Percentiles rank a stretch among this genome's conserved stretches.
phyloP scores from a whole-genome alignment of 2,888 invertebrate genomes.

The Andrena bucephala region DNA sequence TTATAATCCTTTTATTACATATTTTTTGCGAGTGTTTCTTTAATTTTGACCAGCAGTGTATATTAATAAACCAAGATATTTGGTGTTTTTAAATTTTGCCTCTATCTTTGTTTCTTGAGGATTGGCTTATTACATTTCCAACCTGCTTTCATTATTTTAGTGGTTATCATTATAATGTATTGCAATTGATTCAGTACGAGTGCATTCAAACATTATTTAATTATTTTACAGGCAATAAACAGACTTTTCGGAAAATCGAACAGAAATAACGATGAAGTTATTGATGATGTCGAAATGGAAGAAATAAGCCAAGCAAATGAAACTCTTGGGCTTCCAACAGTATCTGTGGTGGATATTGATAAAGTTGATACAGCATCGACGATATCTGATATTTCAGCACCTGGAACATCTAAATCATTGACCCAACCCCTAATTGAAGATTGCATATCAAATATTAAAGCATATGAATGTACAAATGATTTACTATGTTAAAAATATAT shows the following conservation, averaged over 20 bases:
- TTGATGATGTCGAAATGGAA: not conserved
- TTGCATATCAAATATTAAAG: not conserved
- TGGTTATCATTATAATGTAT: not conserved
- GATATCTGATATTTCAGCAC: not conserved
- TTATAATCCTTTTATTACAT: too few species aligned
- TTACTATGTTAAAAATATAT: not conserved
- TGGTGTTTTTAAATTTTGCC: too few species aligned
- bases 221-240: constrained; percentile 1
- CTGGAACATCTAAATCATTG: constrained; percentile 4
- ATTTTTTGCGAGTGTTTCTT: too few species aligned
- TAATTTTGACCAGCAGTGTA: too few species aligned
- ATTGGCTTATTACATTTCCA: too few species aligned
- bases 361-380: not conserved
- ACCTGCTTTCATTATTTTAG: too few species aligned
- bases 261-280: not conserved
- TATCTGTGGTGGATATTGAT: not conserved
- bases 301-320: not conserved
- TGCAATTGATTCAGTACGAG: not conserved
- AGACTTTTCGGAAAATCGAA: not conserved
- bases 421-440: constrained; percentile 1
- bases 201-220: not conserved
- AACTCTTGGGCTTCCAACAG: not conserved
- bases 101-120: too few species aligned
- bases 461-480: not conserved
- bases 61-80: too few species aligned